phyloP scores from a whole-genome alignment of 35 echinoderm and acorn worm genomes.

The Apostichopus japonicus region DNA sequence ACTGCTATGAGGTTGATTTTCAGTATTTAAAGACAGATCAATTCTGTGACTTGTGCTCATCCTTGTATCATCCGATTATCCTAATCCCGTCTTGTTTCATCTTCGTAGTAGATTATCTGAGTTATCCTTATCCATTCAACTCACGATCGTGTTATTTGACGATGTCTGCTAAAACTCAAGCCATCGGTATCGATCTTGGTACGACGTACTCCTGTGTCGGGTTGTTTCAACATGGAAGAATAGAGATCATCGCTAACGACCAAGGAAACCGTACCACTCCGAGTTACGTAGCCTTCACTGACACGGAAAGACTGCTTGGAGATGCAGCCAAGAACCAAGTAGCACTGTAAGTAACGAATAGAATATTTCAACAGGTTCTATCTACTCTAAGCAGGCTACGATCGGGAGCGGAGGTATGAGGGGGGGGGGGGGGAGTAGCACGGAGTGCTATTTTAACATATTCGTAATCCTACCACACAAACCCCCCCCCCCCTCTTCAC shows the following conservation, averaged over 20 bases:
- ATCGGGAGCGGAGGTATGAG: neutral
- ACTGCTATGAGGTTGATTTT: no score
- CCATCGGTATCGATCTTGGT: conserved; percentile 93
- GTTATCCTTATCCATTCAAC: no score
- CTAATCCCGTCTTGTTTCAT: no score
- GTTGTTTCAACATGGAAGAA: conserved; percentile 68
- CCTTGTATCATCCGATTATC: no score
- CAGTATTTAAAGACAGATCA: no score
- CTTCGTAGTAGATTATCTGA: no score
- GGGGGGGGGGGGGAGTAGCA: neutral
- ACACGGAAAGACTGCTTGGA: conserved; percentile 83
- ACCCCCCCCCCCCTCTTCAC: no score
- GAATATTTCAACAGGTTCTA: no score
- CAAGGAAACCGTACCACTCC: conserved; percentile 93
- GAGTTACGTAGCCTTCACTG: conserved; percentile 88
- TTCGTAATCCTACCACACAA: neutral
- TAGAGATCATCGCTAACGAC: conserved; percentile 77
- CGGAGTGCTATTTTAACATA: neutral
- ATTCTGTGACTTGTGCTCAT: no score
- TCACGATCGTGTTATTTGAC: no score
- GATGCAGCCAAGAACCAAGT: conserved; percentile 92
- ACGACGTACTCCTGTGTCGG: conserved; percentile 91
- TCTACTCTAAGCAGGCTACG: neutral
- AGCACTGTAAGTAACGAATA: conserved; percentile 78
- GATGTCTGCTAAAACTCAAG: neutral